Conservation (phyloP, 2,113 vertebrate species). For the Platycercus adscitus region DNA sequence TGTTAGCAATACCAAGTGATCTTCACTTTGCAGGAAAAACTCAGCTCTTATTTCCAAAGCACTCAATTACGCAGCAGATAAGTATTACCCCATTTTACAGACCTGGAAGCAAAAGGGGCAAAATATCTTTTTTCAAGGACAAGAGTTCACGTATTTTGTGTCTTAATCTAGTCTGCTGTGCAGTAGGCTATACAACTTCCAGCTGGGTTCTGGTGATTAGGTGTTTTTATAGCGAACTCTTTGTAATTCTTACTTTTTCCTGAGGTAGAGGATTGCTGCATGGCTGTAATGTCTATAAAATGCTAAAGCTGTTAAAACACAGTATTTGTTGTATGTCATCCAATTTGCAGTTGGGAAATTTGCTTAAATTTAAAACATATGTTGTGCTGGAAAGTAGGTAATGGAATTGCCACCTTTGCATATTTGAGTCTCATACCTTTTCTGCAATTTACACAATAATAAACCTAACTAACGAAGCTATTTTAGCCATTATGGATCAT, state of each 20-base stretch:
- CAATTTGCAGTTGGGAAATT: slow-evolving; percentile 63
- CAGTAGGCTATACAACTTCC: not conserved
- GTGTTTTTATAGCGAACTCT: slow-evolving; percentile 38
- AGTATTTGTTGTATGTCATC: slow-evolving; percentile 62
- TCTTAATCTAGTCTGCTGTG: not conserved
- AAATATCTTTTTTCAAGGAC: slow-evolving; percentile 1
- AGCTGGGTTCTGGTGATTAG: slow-evolving; percentile 26
- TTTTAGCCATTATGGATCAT: not conserved
- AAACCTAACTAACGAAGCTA: slow-evolving; percentile 5
- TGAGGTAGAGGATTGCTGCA: slow-evolving; percentile 18
- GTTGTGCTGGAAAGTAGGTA: slow-evolving; percentile 8
- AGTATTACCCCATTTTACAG: not conserved
- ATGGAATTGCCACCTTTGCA: slow-evolving; percentile 23
- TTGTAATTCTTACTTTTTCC: slow-evolving; percentile 53
- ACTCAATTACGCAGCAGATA: not conserved
- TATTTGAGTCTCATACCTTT: not conserved
- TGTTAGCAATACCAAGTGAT: not conserved
- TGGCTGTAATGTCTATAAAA: slow-evolving; percentile 49
- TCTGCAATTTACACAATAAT: slow-evolving; percentile 16
- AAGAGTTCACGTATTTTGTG: not conserved
- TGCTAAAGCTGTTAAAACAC: slow-evolving; percentile 52
- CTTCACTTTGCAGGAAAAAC: not conserved
- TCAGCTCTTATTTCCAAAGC: not conserved
- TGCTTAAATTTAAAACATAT: slow-evolving; percentile 49
- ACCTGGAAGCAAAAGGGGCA: not conserved